Evolutionary conservation across 1,140 invertebrate genomes (phyloP).

Genomic region (Papilio aristodemus): DNA sequence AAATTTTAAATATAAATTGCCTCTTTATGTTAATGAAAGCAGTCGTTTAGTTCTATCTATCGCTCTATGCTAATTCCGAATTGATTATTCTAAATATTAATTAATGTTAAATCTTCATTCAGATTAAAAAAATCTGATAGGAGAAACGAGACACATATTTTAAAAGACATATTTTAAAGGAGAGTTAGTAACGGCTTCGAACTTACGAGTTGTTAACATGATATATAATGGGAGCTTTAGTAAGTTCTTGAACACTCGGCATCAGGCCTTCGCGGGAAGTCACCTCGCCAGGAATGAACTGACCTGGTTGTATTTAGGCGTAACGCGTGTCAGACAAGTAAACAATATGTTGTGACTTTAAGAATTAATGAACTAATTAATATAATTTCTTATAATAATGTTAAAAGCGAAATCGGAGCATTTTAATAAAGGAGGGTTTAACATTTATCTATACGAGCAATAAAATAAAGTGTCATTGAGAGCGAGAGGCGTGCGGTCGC

Average conservation of each 20-base stretch:
- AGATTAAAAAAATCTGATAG: not conserved
- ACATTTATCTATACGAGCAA: not conserved
- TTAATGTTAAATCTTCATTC: not conserved
- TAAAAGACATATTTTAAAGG: no score
- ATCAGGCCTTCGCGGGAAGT: no score
- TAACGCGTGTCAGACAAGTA: no score
- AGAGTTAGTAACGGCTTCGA: no score
- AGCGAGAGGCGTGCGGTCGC: not conserved
- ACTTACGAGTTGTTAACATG: no score
- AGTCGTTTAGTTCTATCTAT: not conserved
- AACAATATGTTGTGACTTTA: no score
- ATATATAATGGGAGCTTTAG: no score
- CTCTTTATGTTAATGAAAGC: conserved; percentile 6
- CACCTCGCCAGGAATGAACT: no score
- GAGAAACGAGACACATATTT: not conserved
- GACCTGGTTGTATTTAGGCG: no score
- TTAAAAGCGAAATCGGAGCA: not conserved
- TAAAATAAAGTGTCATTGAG: not conserved
- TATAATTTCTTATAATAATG: not conserved
- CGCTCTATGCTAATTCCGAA: conserved; percentile 6
- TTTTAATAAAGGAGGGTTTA: not conserved
- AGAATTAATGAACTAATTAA: not conserved
- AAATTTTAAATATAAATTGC: conserved; percentile 3
- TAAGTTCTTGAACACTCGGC: no score
- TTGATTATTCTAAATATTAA: conserved; percentile 9